phyloP scores from a whole-genome alignment of 2,888 invertebrate species.

The Drosophila colorata region DNA sequence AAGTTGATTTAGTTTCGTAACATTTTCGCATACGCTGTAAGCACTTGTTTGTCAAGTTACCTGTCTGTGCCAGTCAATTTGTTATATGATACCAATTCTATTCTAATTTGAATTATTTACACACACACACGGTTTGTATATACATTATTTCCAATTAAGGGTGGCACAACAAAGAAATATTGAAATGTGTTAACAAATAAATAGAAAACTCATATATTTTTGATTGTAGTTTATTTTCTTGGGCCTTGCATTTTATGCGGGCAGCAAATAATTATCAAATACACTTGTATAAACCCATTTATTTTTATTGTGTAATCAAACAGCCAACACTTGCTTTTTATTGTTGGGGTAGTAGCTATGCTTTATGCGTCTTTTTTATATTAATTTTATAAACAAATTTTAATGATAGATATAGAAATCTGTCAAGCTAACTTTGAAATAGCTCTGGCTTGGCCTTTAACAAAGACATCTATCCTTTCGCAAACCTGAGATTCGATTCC shows the following conservation, averaged over 20 bases:
- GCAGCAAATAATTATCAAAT: background rate
- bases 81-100: constrained; percentile 46
- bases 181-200: constrained; percentile 9
- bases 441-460: too few relatives aligned
- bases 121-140: background rate
- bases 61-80: constrained; percentile 44
- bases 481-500: too few relatives aligned
- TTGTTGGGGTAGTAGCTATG: too few relatives aligned
- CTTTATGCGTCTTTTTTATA: too few relatives aligned
- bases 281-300: background rate
- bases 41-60: constrained; percentile 22
- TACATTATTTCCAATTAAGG: constrained; percentile 21
- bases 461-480: too few relatives aligned
- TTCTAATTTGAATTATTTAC: constrained; percentile 27
- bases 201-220: background rate
- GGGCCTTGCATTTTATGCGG: background rate
- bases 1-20: constrained; percentile 35
- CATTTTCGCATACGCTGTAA: constrained; percentile 19
- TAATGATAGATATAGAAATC: too few relatives aligned
- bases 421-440: too few relatives aligned
- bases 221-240: background rate
- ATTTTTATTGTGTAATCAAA: background rate
- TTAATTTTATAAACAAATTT: too few relatives aligned
- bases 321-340: background rate
- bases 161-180: constrained; percentile 9